A percentile compares a stretch with the other conserved stretches of the same genome.
phyloP scores from a whole-genome alignment of 2,113 vertebrate species.

The Bos taurus region ARS-UCD2.0 NC_037337.1:68559501-68560000 shows the following conservation, averaged over 20 bases:
- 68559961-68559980: neutral
- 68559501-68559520: too few species aligned
- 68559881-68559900: neutral
- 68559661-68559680: neutral
- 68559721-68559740: neutral
- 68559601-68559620: neutral
- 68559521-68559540: neutral
- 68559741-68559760: neutral
- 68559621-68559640: neutral
- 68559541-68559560: neutral
- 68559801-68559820: neutral
- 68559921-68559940: neutral
- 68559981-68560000: neutral
- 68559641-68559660: neutral
- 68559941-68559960: neutral
- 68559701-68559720: neutral
- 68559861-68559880: neutral
- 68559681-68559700: neutral
- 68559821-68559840: neutral
- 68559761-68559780: neutral
- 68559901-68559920: neutral
- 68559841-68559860: neutral
- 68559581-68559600: neutral
- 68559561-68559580: neutral
- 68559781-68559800: neutral